phyloP scores from a whole-genome alignment of 2,888 invertebrate genomes.

The Ypsolopha sequella region DNA sequence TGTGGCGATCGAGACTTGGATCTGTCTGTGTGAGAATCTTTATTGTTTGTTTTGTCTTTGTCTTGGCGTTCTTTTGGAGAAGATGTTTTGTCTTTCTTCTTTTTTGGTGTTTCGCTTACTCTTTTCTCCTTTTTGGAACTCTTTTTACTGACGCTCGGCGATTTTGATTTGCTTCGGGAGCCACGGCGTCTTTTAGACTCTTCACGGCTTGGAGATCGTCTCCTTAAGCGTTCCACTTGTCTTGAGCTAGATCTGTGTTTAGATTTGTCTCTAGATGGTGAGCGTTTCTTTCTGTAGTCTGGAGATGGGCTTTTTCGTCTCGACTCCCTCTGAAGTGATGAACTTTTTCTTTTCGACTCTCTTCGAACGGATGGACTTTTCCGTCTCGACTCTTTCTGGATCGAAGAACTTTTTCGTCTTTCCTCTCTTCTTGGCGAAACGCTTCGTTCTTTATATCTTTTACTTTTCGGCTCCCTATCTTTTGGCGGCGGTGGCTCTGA shows the following conservation, averaged over 20 bases:
- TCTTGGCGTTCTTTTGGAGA: slow-evolving; percentile 20
- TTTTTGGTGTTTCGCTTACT: slow-evolving; percentile 16
- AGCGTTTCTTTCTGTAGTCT: slow-evolving; percentile 24
- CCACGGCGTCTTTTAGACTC: slow-evolving; percentile 15
- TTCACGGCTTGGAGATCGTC: slow-evolving; percentile 18
- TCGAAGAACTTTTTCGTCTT: slow-evolving; percentile 16
- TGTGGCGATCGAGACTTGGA: slow-evolving; percentile 40
- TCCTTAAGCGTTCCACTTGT: slow-evolving; percentile 11
- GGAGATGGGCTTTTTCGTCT: slow-evolving; percentile 17
- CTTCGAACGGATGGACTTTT: no score
- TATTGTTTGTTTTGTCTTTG: slow-evolving; percentile 20
- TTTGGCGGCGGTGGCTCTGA: slow-evolving; percentile 24
- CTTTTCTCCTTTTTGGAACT: slow-evolving; percentile 30
- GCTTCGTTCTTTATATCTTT: slow-evolving; percentile 28
- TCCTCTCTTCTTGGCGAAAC: slow-evolving; percentile 7
- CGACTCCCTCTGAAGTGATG: neutral
- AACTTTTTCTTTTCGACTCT: neutral
- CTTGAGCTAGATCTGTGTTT: slow-evolving; percentile 24
- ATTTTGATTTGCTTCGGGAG: slow-evolving; percentile 33
- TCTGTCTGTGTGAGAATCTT: slow-evolving; percentile 25
- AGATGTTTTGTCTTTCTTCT: slow-evolving; percentile 17
- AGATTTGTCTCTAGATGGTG: slow-evolving; percentile 22
- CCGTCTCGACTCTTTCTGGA: slow-evolving; percentile 21
- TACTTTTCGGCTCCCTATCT: slow-evolving; percentile 25
- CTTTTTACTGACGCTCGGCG: slow-evolving; percentile 29